These are phyloP conservation scores for Araneus ventricosus DNA, from an alignment of 1,140 invertebrate species.

Conservation along the genomic window DNA sequence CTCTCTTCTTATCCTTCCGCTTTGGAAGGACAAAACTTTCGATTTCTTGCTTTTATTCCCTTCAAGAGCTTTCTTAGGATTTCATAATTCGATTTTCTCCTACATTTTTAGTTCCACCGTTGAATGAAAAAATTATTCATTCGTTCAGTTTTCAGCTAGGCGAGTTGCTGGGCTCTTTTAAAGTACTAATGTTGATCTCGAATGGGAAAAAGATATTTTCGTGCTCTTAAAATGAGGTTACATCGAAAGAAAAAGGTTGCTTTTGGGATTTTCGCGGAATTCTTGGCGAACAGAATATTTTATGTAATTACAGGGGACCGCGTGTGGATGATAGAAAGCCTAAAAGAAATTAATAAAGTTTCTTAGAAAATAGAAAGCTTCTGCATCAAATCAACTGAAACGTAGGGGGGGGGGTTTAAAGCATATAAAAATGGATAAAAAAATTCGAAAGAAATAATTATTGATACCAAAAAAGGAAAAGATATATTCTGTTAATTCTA, in stretches of 20 bases:
- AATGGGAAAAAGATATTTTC: background rate
- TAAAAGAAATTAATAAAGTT: too few species aligned
- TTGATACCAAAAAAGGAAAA: too few species aligned
- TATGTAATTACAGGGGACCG: background rate
- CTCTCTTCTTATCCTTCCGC: background rate
- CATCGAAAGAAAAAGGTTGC: background rate
- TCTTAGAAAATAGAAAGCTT: too few species aligned
- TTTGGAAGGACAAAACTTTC: background rate
- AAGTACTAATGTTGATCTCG: background rate
- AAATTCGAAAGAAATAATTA: too few species aligned
- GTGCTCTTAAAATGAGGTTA: background rate
- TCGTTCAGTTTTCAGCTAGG: background rate
- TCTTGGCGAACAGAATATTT: background rate
- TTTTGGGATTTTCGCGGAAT: too few species aligned
- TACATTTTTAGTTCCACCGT: background rate
- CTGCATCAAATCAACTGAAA: too few species aligned
- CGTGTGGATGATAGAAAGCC: background rate
- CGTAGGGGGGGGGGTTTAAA: too few species aligned
- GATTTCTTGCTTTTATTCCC: background rate
- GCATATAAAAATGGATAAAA: too few species aligned
- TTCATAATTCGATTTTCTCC: background rate
- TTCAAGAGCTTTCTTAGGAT: background rate
- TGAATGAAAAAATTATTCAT: conserved; percentile 14
- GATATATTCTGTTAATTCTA: too few species aligned
- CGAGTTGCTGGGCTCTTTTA: background rate